phyloP scores from a whole-genome alignment of 2,888 invertebrate genomes.

The Gortyna flavago region DNA sequence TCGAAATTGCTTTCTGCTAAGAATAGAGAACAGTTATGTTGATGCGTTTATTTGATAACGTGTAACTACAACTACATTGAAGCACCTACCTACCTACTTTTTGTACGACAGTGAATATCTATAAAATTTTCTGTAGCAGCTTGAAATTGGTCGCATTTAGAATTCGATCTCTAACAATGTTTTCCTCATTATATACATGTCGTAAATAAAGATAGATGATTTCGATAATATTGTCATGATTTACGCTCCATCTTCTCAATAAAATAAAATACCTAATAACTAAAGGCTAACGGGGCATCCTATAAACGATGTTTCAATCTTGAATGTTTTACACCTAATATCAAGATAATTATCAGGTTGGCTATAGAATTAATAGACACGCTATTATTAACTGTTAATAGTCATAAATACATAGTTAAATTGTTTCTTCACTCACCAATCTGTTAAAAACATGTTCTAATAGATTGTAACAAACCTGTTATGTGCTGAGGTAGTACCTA shows the following conservation, averaged over 20 bases:
- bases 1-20: constrained; percentile 30
- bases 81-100: constrained; percentile 12
- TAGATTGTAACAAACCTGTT: neutral
- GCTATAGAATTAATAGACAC: constrained; percentile 5
- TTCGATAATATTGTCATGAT: constrained; percentile 13
- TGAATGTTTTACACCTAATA: constrained; percentile 11
- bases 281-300: constrained; percentile 1
- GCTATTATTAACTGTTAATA: neutral
- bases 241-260: constrained; percentile 20
- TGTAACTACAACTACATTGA: neutral
- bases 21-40: constrained; percentile 39
- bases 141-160: constrained; percentile 21
- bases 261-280: constrained; percentile 1
- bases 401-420: neutral
- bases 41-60: constrained; percentile 38
- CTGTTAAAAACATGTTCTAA: neutral
- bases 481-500: neutral
- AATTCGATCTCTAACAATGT: neutral
- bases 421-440: neutral
- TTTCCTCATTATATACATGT: neutral
- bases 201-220: constrained; percentile 24
- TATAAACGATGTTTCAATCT: neutral
- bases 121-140: constrained; percentile 4
- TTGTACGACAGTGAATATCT: constrained; percentile 19
- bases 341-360: constrained; percentile 8